Base-by-base conservation (phyloP, 35 echinoderm and acorn worm genomes). In the Holothuria glaberrima region DNA sequence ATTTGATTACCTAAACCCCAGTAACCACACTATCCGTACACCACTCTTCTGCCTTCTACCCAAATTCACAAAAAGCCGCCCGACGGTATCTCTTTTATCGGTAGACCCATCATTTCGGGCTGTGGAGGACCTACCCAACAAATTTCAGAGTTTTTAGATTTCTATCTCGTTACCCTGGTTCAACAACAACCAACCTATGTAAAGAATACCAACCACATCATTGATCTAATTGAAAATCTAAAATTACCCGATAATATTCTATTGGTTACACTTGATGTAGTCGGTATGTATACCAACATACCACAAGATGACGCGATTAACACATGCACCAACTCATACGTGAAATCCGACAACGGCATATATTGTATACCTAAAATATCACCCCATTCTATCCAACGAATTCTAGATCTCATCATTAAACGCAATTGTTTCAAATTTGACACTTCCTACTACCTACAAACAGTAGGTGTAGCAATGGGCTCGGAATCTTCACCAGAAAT, bases 391-490 rank as follows among this genome's bases (percentile, higher is more conserved):
- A 35, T 78, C 38, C 13, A 12, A 5, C 4, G 36, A 18, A 30
- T 79, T 12, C 35, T 79, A 46, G 75, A 79, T 4, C 75, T 79
- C 18, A 41, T 79, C 75, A 79, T 79, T 52, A 79, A 79, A 79
- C 75, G 38, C 4, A 79, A 41, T 36, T 79, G 75, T 17, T 79
- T 41, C 18, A 46, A 16, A 79, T 21, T 41, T 26, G 46, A 79
- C 13, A 41, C 36, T 4, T 4, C 2, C 7, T 41, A 41, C 36
- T 41, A 54, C 50, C 50, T 54, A 12, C 50, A 54, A 54, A 54
- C 50, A 12, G 50, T 9, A 54, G 50, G 50, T 0, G 50, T 54
- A 9, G 50, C 10, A 17, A 54, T 54, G 50, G 50, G 50, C 50
- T 54, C 50, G 12, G 50, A 54, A 54, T 54, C 50, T 5, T 54